Base-by-base conservation (phyloP, 2,797 vertebrate genomes). In the Neosilurus hyrtlii region DNA sequence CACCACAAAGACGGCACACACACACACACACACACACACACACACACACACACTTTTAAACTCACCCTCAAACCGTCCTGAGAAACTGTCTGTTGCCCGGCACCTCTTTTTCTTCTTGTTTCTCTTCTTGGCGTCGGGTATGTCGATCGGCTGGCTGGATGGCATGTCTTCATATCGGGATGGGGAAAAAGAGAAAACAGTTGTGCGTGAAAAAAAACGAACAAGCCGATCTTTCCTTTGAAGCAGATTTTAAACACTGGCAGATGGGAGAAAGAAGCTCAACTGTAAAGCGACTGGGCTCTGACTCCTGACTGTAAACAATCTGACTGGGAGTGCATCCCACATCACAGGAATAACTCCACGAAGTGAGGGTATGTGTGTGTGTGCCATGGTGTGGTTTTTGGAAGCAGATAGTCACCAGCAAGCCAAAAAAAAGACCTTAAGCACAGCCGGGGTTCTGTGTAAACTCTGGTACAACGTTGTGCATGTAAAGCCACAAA, bases 61-160 rank as follows among this genome's bases (percentile, higher is more conserved):
- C 92, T 92, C 91, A 97, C 98, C 98, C 93, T 99, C 97, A 0
- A 99, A 99, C 73, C 96, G 91, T 74, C 98, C 98, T 0, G 97
- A 97, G 93, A 99, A 99, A 91, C 97, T 99, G 91, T 99, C 97
- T 0, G 97, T 99, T 85, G 98, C 97, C 77, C 98, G 90, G 93
- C 97, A 97, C 81, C 97, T 95, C 91, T 98, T 99, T 91, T 99
- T 99, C 93, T 99, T 99, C 93, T 98, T 98, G 93, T 96, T 95
- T 89, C 97, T 95, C 91, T 97, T 99, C 92, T 97, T 99, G 88
- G 97, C 96, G 0, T 99, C 96, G 0, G 97, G 97, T 93, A 99
- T 99, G 89, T 99, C 97, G 0, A 99, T 99, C 88, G 98, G 98
- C 87, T 96, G 95, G 87, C 98, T 99, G 4, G 95, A 93, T 84